Percentiles rank a stretch among this genome's conserved stretches.
phyloP scores from a whole-genome alignment of 2,113 vertebrate genomes.

The Hucho hucho region DNA sequence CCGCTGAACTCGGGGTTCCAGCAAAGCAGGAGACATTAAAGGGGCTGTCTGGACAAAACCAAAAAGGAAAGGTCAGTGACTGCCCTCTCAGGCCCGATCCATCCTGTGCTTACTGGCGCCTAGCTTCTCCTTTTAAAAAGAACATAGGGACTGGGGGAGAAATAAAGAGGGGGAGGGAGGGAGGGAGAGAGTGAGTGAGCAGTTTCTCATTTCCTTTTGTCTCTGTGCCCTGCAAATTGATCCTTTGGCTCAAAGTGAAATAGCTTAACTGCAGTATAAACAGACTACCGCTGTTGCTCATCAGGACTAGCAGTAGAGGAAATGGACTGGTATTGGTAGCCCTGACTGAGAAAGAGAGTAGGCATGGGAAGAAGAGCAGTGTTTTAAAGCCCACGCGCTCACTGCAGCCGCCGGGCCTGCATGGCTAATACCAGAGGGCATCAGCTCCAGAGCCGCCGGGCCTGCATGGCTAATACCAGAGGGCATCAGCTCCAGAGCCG shows the following conservation, averaged over 20 bases:
- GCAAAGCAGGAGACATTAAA: slow-evolving; percentile 21
- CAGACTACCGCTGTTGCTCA: slow-evolving; percentile 17
- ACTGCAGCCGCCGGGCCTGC: background rate
- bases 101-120: background rate
- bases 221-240: slow-evolving; percentile 34
- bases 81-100: background rate
- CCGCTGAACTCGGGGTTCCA: slow-evolving; percentile 24
- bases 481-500: background rate
- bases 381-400: background rate
- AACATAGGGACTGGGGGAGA: background rate
- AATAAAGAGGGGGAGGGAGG: background rate
- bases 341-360: background rate
- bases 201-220: slow-evolving; percentile 30
- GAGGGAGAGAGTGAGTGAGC: background rate
- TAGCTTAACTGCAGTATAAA: slow-evolving; percentile 22
- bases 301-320: slow-evolving; percentile 13
- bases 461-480: background rate
- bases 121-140: background rate
- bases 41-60: slow-evolving; percentile 14
- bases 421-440: background rate
- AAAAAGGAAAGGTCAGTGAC: background rate
- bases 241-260: slow-evolving; percentile 39
- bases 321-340: slow-evolving; percentile 11
- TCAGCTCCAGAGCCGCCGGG: background rate
- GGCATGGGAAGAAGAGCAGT: background rate